These are phyloP conservation scores for Chromis chromis DNA, from an alignment of 2,797 vertebrate species.

Conservation along the genomic window DNA sequence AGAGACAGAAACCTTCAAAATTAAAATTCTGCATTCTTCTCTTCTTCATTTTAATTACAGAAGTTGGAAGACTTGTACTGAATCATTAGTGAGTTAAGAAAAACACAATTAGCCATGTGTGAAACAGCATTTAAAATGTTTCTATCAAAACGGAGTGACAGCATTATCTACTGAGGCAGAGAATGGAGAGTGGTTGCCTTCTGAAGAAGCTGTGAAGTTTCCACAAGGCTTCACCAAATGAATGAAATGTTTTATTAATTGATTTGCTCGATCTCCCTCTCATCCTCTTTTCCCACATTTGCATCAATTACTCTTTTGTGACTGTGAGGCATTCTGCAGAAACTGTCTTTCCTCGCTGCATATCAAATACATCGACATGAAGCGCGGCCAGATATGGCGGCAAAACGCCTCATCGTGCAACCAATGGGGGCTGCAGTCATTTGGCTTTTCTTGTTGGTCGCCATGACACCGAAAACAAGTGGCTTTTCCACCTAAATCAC, in stretches of 20 bases:
- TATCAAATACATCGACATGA: conserved; percentile 30
- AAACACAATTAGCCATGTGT: conserved; percentile 66
- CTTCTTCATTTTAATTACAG: conserved; percentile 58
- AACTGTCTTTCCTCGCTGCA: conserved; percentile 32
- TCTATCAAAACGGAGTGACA: conserved; percentile 53
- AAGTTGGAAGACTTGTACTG: conserved; percentile 41
- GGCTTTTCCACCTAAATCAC: conserved; percentile 42
- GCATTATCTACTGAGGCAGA: conserved; percentile 64
- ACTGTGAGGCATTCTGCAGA: conserved; percentile 52
- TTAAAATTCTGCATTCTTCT: conserved; percentile 18
- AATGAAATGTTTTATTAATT: conserved; percentile 70
- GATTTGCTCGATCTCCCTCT: conserved; percentile 67
- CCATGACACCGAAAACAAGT: conserved; percentile 14
- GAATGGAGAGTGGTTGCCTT: conserved; percentile 33
- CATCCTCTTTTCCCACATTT: conserved; percentile 44
- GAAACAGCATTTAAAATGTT: conserved; percentile 70
- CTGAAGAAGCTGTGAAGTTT: conserved; percentile 70
- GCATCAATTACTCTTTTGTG: conserved; percentile 64
- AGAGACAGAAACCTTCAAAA: conserved; percentile 13
- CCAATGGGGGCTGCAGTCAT: conserved; percentile 35
- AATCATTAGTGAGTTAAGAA: conserved; percentile 47
- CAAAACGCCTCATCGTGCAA: conserved; percentile 36
- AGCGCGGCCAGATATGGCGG: neutral
- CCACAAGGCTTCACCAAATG: conserved; percentile 62
- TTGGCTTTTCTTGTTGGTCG: conserved; percentile 17